These are phyloP conservation scores for Amblyopsis hoosieri DNA, from an alignment of 2,797 vertebrate genomes.

Conservation along the genomic window DNA sequence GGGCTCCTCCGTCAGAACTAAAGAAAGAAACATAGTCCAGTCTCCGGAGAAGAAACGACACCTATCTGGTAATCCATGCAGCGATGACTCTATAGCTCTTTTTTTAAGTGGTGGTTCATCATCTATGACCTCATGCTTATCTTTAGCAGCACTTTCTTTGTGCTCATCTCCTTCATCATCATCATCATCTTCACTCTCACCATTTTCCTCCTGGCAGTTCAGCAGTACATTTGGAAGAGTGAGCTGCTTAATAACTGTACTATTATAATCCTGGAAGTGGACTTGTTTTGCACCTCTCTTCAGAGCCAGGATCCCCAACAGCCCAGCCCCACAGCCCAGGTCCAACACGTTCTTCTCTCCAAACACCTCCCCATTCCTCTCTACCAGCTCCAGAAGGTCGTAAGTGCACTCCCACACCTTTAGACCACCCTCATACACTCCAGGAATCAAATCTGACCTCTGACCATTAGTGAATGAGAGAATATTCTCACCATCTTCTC, in stretches of 20 bases:
- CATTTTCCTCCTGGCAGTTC: conserved; percentile 71
- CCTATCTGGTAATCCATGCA: conserved; percentile 48
- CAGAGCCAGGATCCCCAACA: conserved; percentile 88
- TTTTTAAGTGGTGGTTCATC: conserved; percentile 58
- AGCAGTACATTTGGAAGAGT: conserved; percentile 87
- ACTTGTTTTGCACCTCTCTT: conserved; percentile 81
- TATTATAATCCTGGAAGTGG: conserved; percentile 96
- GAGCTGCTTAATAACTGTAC: conserved; percentile 89
- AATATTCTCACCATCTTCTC: conserved; percentile 80
- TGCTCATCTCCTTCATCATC: neutral
- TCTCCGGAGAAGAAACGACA: conserved; percentile 92
- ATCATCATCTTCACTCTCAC: conserved; percentile 47
- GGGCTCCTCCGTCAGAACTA: conserved; percentile 71
- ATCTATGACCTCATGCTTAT: conserved; percentile 26
- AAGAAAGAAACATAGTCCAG: conserved; percentile 84
- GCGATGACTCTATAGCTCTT: conserved; percentile 45
- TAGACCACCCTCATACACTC: conserved; percentile 95
- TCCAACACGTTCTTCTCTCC: conserved; percentile 84
- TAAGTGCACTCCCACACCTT: conserved; percentile 98
- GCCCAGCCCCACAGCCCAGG: conserved; percentile 92
- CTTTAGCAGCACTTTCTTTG: neutral
- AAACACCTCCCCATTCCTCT: conserved; percentile 78
- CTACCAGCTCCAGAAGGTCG: conserved; percentile 86
- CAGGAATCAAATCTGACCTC: conserved; percentile 91
- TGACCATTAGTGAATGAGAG: conserved; percentile 77